Evolutionary conservation across 1,140 invertebrate genomes (phyloP).

Genomic region (Drosophila azteca): DNA sequence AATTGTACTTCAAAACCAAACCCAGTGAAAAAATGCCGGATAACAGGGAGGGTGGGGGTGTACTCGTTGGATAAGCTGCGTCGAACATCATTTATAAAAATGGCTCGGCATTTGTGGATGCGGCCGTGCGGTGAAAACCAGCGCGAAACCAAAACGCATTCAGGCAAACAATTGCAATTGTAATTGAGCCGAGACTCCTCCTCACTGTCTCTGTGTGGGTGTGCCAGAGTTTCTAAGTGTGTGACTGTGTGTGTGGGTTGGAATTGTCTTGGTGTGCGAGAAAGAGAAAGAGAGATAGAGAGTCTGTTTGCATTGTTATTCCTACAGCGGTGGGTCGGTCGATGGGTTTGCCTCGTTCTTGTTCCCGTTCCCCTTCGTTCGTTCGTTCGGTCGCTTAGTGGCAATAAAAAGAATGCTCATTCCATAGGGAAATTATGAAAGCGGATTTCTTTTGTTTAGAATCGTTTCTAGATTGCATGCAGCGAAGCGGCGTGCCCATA

Average conservation of each 20-base stretch:
- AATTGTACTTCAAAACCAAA: conserved; percentile 61
- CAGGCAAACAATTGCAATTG: conserved; percentile 82
- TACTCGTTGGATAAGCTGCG: conserved; percentile 42
- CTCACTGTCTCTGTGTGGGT: conserved; percentile 41
- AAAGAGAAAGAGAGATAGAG: background rate
- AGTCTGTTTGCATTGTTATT: conserved; percentile 79
- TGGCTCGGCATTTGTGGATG: conserved; percentile 62
- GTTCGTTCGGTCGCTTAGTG: conserved; percentile 73
- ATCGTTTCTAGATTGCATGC: conserved; percentile 81
- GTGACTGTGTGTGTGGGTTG: background rate
- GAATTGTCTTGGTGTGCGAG: background rate
- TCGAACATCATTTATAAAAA: conserved; percentile 76
- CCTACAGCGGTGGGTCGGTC: conserved; percentile 50
- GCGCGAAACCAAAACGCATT: conserved; percentile 76
- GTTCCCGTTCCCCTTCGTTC: conserved; percentile 30
- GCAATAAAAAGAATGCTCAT: conserved; percentile 82
- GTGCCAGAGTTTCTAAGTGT: conserved; percentile 15
- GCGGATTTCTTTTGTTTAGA: conserved; percentile 82
- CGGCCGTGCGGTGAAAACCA: conserved; percentile 48
- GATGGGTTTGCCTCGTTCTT: conserved; percentile 6
- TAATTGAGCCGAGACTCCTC: conserved; percentile 78
- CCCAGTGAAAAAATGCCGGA: conserved; percentile 34
- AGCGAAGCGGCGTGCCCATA: conserved; percentile 41
- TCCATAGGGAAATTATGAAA: conserved; percentile 81
- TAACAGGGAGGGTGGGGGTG: conserved; percentile 3